These are phyloP conservation scores for Cygnus olor DNA, from an alignment of 2,797 vertebrate genomes.

Conservation along the genomic window DNA sequence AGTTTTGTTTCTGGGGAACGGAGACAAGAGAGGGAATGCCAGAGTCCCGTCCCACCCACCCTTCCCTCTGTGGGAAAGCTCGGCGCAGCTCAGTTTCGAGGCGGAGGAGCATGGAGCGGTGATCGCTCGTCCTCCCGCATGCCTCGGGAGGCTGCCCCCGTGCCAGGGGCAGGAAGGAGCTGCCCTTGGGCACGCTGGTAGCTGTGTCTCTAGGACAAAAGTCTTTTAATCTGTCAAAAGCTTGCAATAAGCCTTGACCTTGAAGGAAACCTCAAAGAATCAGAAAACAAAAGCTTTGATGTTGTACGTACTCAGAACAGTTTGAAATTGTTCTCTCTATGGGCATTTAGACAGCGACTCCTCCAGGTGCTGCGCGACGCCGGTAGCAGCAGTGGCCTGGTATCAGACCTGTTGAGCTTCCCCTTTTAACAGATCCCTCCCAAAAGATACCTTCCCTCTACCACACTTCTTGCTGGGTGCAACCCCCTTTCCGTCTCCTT, in stretches of 20 bases:
- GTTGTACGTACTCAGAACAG: not conserved
- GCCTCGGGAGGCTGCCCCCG: not conserved
- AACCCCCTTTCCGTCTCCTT: not conserved
- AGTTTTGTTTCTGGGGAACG: not conserved
- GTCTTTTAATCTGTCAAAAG: not conserved
- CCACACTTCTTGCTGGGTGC: not conserved
- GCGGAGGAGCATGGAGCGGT: not conserved
- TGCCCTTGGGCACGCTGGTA: not conserved
- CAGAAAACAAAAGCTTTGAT: not conserved
- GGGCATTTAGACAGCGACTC: slow-evolving; percentile 33
- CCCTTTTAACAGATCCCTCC: not conserved
- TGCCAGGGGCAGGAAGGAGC: not conserved
- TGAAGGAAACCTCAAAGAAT: slow-evolving; percentile 1
- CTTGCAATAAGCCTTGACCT: slow-evolving; percentile 12
- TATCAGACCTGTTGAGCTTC: not conserved
- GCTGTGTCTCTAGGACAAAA: not conserved
- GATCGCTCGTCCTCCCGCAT: not conserved
- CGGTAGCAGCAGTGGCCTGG: not conserved
- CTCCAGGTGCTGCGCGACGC: not conserved
- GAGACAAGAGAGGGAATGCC: not conserved
- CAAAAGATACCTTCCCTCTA: not conserved
- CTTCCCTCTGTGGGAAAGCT: not conserved
- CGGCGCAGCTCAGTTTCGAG: not conserved
- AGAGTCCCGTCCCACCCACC: not conserved
- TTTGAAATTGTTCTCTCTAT: slow-evolving; percentile 17